These are phyloP conservation scores for Forbesichthys agassizii DNA, from an alignment of 2,113 vertebrate species.

Conservation along the genomic window DNA sequence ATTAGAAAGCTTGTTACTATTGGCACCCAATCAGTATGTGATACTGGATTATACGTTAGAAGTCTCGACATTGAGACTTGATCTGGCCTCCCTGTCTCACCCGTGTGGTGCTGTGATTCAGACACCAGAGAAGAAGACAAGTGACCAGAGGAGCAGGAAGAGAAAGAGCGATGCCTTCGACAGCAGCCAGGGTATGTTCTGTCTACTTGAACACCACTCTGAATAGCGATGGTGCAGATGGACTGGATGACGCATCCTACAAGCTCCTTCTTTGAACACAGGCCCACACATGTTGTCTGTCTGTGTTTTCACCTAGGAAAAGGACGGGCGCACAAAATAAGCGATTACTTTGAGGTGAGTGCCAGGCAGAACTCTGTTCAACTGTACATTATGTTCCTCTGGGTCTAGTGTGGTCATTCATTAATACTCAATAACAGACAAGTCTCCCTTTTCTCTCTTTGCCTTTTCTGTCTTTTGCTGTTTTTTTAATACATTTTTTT, in stretches of 20 bases:
- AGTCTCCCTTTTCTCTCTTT: constrained; percentile 29
- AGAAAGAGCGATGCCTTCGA: constrained; percentile 91
- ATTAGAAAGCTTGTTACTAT: background rate
- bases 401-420: background rate
- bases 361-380: background rate
- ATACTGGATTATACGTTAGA: too few species aligned
- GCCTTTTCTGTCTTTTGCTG: constrained; percentile 4
- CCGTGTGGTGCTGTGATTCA: constrained; percentile 48
- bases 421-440: background rate
- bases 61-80: background rate
- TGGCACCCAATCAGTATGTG: background rate
- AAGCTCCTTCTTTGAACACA: too few species aligned
- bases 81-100: constrained; percentile 4
- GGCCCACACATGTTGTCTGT: background rate
- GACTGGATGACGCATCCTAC: too few species aligned
- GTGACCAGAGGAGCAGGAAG: constrained; percentile 89
- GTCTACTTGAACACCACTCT: background rate
- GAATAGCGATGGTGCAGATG: too few species aligned
- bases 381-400: constrained; percentile 15
- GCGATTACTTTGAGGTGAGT: constrained; percentile 96
- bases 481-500: background rate
- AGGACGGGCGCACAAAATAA: constrained; percentile 91
- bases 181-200: constrained; percentile 83
- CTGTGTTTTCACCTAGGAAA: constrained; percentile 77
- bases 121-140: constrained; percentile 93